phyloP scores from a whole-genome alignment of 1,140 invertebrate species.

The Elysia chlorotica region DNA sequence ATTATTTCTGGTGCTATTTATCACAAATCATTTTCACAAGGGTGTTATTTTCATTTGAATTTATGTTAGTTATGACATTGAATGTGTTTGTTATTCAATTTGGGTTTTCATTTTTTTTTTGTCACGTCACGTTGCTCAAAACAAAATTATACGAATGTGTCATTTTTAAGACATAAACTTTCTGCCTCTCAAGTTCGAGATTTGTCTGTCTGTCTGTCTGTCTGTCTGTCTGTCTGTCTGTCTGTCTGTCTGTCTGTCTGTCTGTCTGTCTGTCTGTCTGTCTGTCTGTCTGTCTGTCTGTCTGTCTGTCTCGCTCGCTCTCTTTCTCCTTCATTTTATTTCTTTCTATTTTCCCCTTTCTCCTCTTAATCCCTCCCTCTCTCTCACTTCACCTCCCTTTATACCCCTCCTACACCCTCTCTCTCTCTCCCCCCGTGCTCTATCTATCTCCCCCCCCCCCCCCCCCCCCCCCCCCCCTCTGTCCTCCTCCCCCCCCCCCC shows the following conservation, averaged over 20 bases:
- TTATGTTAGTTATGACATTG: too few species aligned
- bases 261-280: background rate
- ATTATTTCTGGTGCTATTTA: too few species aligned
- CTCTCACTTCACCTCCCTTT: background rate
- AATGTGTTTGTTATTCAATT: too few species aligned
- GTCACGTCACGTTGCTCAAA: too few species aligned
- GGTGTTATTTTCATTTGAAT: too few species aligned
- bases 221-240: conserved; percentile 13
- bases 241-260: conserved; percentile 13
- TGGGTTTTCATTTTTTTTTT: too few species aligned
- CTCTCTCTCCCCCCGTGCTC: background rate
- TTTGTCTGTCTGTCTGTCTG: conserved; percentile 8
- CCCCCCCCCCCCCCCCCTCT: background rate
- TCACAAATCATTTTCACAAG: too few species aligned
- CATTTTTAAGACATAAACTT: too few species aligned
- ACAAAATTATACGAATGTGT: too few species aligned
- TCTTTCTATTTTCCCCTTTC: background rate
- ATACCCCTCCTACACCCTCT: background rate
- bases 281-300: background rate
- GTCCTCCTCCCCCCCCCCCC: background rate
- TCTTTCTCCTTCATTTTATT: background rate
- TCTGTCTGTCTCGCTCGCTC: background rate
- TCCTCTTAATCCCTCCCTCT: background rate
- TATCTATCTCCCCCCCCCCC: background rate
- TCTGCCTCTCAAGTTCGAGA: too few species aligned